A percentile compares a stretch with the other conserved stretches of the same genome.
Conservation (phyloP, 2,113 vertebrate genomes). For the Poicephalus gulielmi region DNA sequence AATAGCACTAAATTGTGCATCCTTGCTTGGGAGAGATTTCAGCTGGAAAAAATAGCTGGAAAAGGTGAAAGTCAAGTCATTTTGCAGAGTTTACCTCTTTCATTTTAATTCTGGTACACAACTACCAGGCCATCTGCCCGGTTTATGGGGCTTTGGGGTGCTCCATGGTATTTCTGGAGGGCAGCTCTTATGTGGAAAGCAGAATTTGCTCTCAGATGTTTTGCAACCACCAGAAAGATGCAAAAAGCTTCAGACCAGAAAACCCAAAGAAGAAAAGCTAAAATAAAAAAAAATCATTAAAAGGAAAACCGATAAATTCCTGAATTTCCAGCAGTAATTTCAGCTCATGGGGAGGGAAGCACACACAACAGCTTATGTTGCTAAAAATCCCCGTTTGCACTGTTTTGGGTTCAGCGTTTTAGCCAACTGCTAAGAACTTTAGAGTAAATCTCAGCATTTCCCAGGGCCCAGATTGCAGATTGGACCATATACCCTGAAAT, state of each 20-base stretch:
- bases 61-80: neutral
- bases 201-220: neutral
- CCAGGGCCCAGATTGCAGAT: slow-evolving; percentile 52
- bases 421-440: slow-evolving; percentile 1
- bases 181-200: neutral
- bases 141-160: neutral
- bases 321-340: neutral
- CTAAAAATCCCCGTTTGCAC: neutral
- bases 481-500: slow-evolving; percentile 42
- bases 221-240: neutral
- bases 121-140: neutral
- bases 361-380: neutral
- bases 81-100: neutral
- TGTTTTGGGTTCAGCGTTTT: neutral
- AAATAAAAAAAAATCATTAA: neutral
- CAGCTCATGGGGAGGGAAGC: neutral
- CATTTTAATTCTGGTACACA: neutral
- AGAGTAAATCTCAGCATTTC: slow-evolving; percentile 12
- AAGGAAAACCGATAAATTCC: neutral
- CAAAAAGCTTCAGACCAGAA: neutral
- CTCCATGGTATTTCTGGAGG: neutral
- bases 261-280: rapidly evolving
- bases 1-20: neutral
- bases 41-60: neutral
- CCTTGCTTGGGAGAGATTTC: neutral